Evolutionary conservation across 2,113 vertebrate species (phyloP).

Genomic region (Otis tarda): DNA sequence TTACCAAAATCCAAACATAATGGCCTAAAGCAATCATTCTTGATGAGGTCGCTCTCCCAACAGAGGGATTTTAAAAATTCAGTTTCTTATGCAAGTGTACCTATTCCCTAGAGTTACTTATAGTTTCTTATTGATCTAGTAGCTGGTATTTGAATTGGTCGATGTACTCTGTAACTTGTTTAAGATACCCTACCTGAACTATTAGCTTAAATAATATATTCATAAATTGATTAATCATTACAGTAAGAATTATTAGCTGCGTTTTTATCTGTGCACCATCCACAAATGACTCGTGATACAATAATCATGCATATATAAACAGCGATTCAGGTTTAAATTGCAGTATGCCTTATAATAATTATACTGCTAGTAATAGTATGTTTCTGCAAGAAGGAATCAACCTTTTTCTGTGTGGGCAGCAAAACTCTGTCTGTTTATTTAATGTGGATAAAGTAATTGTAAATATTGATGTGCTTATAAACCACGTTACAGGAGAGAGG

Average conservation of each 20-base stretch:
- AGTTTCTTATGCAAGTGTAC: conserved; percentile 69
- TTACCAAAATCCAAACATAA: conserved; percentile 29
- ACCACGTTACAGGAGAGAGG: background rate
- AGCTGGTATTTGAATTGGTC: conserved; percentile 91
- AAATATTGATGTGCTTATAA: background rate
- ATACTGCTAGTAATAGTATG: background rate
- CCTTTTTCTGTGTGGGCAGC: conserved; percentile 18
- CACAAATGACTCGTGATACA: conserved; percentile 71
- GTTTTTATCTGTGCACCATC: conserved; percentile 83
- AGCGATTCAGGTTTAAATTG: conserved; percentile 68
- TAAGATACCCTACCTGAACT: conserved; percentile 92
- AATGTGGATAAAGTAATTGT: background rate
- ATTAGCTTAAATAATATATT: conserved; percentile 98
- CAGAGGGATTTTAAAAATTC: conserved; percentile 57
- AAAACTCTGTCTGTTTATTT: background rate
- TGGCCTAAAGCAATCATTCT: conserved; percentile 45
- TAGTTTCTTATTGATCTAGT: conserved; percentile 89
- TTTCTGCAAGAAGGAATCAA: conserved; percentile 30
- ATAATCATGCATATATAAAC: conserved; percentile 74
- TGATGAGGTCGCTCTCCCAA: conserved; percentile 37
- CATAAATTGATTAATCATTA: conserved; percentile 98
- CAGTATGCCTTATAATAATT: conserved; percentile 35
- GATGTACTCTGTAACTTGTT: conserved; percentile 90
- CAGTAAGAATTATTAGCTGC: conserved; percentile 92
- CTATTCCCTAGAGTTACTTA: conserved; percentile 85